phyloP scores from a whole-genome alignment of 1,140 invertebrate species.

The Oryctes rhinoceros region DNA sequence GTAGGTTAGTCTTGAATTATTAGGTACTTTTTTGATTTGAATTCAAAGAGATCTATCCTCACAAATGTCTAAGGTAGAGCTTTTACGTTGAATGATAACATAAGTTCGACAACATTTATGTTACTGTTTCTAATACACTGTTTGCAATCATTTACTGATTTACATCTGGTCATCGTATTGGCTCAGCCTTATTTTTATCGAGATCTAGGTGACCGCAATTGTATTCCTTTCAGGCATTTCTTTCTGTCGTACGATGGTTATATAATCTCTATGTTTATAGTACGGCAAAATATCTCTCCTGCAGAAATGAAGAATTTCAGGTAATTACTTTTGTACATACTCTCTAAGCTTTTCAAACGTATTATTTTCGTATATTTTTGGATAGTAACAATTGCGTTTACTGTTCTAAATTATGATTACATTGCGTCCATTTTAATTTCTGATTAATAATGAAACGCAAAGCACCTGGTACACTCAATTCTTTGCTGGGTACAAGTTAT shows the following conservation, averaged over 20 bases:
- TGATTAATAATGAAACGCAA: constrained; percentile 1
- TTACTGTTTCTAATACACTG: constrained; percentile 15
- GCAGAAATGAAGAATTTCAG: not conserved
- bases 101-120: not conserved
- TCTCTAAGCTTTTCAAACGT: not conserved
- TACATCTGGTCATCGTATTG: constrained; percentile 41
- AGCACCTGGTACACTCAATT: not conserved
- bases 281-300: not conserved
- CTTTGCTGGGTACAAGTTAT: not conserved
- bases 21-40: constrained; percentile 6
- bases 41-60: constrained; percentile 27
- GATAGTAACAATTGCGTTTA: not conserved
- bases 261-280: not conserved
- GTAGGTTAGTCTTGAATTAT: constrained; percentile 39
- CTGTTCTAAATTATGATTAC: not conserved
- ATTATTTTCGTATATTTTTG: not conserved
- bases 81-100: constrained; percentile 32
- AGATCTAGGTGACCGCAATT: constrained; percentile 35
- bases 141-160: constrained; percentile 18
- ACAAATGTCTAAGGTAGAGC: constrained; percentile 31
- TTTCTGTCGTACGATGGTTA: not conserved
- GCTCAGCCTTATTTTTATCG: not conserved
- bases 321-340: not conserved
- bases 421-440: not conserved
- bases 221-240: not conserved